Evolutionary conservation across 2,888 invertebrate genomes (phyloP), one percentile per base, ranked within the genome.

Genomic region (Oxytorus armatus): DNA sequence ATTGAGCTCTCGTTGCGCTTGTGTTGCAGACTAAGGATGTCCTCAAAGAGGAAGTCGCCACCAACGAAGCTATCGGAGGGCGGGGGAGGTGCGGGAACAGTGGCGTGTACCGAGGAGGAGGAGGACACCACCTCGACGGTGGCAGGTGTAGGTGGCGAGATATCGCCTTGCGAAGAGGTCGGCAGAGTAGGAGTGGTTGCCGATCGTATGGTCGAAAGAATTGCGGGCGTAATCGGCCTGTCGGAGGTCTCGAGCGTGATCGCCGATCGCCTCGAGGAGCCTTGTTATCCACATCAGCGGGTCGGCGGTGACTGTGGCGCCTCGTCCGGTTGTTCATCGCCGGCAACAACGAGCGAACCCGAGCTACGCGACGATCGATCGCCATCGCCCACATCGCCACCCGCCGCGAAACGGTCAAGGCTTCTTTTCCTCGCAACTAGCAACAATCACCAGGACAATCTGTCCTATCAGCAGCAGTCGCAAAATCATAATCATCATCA

Each of bases 41-140:
- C 97, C 95, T 97, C 97, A 94, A 98, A 98, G 95, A 95, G 98
- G 93, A 98, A 98, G 94, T 98, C 97, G 93, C 97, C 97, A 93
- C 98, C 98, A 92, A 97, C 97, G 89, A 98, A 98, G 94, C 95
- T 97, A 93, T 94, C 95, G 92, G 97, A 97, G 94, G 95, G 96
- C 94, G 93, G 93, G 93, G 92, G 91, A 84, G 91, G 90, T 84
- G 86, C 85, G 85, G 89, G 90, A 79, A 86, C 89, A 85, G 86
- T 89, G 87, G 88, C 87, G 86, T 88, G 88, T 83, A 92, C 92
- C 89, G 93, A 93, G 84, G 91, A 91, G 82, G 90, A 90, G 87
- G 94, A 94, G 86, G 93, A 94, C 85, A 93, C 84, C 91, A 92
- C 88, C 91, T 92, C 89, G 93, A 93, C 85, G 92, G 92, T 90